These are phyloP conservation scores for Melanotaenia pygmaea DNA, from an alignment of 2,797 vertebrate species.

Conservation along the genomic window DNA sequence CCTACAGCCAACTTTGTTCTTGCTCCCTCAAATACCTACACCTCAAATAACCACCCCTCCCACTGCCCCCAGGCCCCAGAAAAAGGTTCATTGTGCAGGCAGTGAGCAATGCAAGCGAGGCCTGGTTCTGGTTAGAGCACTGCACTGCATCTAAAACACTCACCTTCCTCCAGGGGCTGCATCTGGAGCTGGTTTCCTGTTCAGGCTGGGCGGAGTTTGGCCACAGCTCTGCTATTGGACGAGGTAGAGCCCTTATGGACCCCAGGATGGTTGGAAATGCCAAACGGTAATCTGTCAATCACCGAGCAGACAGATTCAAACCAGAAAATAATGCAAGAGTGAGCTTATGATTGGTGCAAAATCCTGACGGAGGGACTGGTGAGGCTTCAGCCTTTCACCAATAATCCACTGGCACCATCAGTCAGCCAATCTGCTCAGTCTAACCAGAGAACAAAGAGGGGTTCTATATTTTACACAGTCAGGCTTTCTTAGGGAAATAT, in stretches of 20 bases:
- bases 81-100: constrained; percentile 80
- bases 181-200: constrained; percentile 89
- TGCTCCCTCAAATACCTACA: constrained; percentile 54
- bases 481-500: constrained; percentile 36
- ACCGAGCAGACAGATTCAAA: constrained; percentile 63
- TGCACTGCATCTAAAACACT: constrained; percentile 77
- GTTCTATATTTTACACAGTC: constrained; percentile 31
- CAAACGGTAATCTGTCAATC: constrained; percentile 78
- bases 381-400: constrained; percentile 19
- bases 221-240: constrained; percentile 73
- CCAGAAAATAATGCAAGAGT: constrained; percentile 44
- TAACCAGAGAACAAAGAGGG: constrained; percentile 49
- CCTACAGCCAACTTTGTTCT: constrained; percentile 66
- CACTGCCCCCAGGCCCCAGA: constrained; percentile 56
- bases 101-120: constrained; percentile 53
- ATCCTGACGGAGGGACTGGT: constrained; percentile 16
- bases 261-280: constrained; percentile 67
- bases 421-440: constrained; percentile 22
- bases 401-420: constrained; percentile 30
- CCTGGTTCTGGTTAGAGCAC: constrained; percentile 78
- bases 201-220: constrained; percentile 77
- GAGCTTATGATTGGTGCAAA: constrained; percentile 54
- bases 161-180: constrained; percentile 85
- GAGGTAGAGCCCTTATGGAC: constrained; percentile 68
- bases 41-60: constrained; percentile 30